Conservation (phyloP, 2,113 vertebrate species). For the Herpetotheres cachinnans region DNA sequence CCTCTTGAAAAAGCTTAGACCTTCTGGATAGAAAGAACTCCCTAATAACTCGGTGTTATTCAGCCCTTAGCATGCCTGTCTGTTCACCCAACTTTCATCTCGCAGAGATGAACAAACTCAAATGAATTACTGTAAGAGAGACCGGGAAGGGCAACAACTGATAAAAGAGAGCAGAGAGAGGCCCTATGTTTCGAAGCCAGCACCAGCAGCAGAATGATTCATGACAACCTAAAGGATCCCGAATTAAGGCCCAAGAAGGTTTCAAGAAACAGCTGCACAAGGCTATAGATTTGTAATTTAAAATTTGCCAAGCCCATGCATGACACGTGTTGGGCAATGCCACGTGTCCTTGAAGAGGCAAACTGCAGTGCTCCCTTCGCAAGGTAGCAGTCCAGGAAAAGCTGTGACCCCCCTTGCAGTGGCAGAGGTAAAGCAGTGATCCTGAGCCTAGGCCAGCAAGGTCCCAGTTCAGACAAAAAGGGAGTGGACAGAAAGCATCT, state of each 20-base stretch:
- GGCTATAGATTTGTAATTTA: background rate
- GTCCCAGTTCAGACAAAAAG: background rate
- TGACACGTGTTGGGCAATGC: background rate
- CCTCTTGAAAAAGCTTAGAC: slow-evolving; percentile 9
- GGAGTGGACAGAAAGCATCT: background rate
- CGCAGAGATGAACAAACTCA: background rate
- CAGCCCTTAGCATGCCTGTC: background rate
- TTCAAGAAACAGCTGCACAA: background rate
- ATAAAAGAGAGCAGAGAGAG: background rate
- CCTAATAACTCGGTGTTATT: background rate
- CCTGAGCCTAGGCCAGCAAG: background rate
- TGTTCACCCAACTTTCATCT: background rate
- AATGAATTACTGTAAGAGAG: background rate
- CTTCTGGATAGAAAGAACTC: background rate
- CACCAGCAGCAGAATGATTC: background rate
- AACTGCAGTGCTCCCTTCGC: background rate
- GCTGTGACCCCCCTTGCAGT: background rate
- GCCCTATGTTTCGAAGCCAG: background rate
- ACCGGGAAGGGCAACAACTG: background rate
- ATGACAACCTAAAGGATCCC: background rate
- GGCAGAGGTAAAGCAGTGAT: background rate
- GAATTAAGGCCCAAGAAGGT: background rate
- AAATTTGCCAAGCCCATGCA: background rate
- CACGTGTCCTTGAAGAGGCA: background rate
- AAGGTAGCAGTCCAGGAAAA: background rate